Conservation (phyloP, 2,888 invertebrate species). For the Venusia cambrica region DNA sequence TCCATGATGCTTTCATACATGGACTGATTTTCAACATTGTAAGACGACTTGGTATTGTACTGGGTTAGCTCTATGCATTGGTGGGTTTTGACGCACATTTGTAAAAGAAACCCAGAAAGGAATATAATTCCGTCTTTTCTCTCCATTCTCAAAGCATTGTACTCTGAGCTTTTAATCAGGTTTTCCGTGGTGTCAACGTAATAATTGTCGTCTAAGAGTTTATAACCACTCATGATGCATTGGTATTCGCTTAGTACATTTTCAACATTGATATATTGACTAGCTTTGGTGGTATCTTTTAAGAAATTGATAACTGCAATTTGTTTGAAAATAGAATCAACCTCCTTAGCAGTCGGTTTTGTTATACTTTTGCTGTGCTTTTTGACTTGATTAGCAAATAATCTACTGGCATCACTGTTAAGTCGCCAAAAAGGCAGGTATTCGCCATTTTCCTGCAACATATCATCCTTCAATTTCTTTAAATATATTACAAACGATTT, state of each 20-base stretch:
- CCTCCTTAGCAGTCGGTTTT: slow-evolving; percentile 17
- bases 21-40: slow-evolving; percentile 9
- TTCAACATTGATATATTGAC: slow-evolving; percentile 4
- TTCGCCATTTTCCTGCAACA: slow-evolving; percentile 4
- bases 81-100: slow-evolving; percentile 19
- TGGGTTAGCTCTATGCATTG: slow-evolving; percentile 10
- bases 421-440: slow-evolving; percentile 15
- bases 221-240: slow-evolving; percentile 1
- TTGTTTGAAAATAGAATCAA: slow-evolving; percentile 19
- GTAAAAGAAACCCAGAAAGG: slow-evolving; percentile 23
- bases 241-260: slow-evolving; percentile 9
- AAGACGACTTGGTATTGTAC: slow-evolving; percentile 3
- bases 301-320: slow-evolving; percentile 16
- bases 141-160: slow-evolving; percentile 13
- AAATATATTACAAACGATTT: slow-evolving; percentile 9
- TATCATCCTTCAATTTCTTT: slow-evolving; percentile 8
- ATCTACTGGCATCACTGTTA: slow-evolving; percentile 5
- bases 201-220: neutral
- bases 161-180: slow-evolving; percentile 10
- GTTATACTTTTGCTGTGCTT: slow-evolving; percentile 10
- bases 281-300: slow-evolving; percentile 5
- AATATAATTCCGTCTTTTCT: slow-evolving; percentile 17
- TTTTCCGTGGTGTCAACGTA: neutral
- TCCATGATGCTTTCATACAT: slow-evolving; percentile 21
- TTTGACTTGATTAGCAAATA: slow-evolving; percentile 16